Percentiles rank a stretch among this genome's conserved stretches.
These are phyloP conservation scores for Serinus canaria DNA, from an alignment of 2,113 vertebrate genomes.

Conservation along the genomic window DNA sequence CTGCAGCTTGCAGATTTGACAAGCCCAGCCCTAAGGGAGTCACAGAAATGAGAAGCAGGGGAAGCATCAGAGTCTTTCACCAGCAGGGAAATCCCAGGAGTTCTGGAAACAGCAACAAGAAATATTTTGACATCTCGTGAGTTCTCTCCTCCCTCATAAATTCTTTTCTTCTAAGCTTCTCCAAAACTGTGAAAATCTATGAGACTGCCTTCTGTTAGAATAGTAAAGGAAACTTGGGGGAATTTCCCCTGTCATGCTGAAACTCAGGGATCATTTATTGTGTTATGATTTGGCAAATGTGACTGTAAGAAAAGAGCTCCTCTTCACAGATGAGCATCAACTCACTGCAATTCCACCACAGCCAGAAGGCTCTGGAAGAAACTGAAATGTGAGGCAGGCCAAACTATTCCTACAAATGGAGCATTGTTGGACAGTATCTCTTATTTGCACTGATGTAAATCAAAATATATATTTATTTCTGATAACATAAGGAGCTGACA, in stretches of 20 bases:
- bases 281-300: not conserved
- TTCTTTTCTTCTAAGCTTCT: not conserved
- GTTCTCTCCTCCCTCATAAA: not conserved
- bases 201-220: not conserved
- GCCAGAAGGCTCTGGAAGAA: not conserved
- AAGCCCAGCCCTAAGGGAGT: not conserved
- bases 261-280: not conserved
- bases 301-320: not conserved
- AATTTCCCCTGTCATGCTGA: conserved; percentile 15
- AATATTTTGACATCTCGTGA: not conserved
- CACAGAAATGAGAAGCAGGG: not conserved
- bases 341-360: not conserved
- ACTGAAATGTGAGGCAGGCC: not conserved
- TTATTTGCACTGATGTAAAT: not conserved
- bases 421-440: not conserved
- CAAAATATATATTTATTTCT: not conserved
- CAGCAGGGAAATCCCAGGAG: not conserved
- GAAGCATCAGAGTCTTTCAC: not conserved
- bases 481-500: not conserved
- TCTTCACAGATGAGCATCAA: not conserved
- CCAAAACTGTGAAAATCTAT: not conserved
- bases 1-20: not conserved
- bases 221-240: not conserved
- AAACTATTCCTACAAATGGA: not conserved
- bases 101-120: not conserved